Conservation (phyloP, 2,888 invertebrate species). For the Orchesellides sinensis region DNA sequence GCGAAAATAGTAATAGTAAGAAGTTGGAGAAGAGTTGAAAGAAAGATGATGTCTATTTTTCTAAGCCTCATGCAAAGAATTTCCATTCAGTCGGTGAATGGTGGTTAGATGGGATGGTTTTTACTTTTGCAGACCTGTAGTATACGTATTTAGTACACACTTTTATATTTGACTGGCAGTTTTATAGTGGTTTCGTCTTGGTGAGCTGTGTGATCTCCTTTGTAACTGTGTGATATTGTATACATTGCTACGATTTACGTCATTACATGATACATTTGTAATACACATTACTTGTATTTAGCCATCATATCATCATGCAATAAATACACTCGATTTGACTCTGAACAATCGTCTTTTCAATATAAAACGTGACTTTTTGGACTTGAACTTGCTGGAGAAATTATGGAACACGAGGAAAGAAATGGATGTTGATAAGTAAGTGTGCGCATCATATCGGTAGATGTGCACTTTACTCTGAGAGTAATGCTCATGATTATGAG, state of each 20-base stretch:
- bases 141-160: neutral
- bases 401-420: constrained; percentile 24
- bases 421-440: neutral
- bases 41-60: neutral
- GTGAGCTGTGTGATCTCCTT: neutral
- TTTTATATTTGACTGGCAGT: neutral
- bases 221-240: constrained; percentile 38
- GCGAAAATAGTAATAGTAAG: constrained; percentile 23
- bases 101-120: constrained; percentile 51
- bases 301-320: neutral
- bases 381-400: constrained; percentile 64
- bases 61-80: constrained; percentile 2
- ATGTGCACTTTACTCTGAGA: neutral
- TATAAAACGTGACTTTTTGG: constrained; percentile 58
- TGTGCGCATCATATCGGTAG: neutral
- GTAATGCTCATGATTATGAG: neutral
- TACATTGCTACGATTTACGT: constrained; percentile 42
- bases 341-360: neutral
- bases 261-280: constrained; percentile 7
- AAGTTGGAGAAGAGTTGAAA: constrained; percentile 15
- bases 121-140: neutral
- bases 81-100: constrained; percentile 49
- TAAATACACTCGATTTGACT: neutral
- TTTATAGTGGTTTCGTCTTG: neutral
- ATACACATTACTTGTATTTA: neutral